These are phyloP conservation scores for Protophormia terraenovae DNA, from an alignment of 2,888 invertebrate species.

Conservation along the genomic window DNA sequence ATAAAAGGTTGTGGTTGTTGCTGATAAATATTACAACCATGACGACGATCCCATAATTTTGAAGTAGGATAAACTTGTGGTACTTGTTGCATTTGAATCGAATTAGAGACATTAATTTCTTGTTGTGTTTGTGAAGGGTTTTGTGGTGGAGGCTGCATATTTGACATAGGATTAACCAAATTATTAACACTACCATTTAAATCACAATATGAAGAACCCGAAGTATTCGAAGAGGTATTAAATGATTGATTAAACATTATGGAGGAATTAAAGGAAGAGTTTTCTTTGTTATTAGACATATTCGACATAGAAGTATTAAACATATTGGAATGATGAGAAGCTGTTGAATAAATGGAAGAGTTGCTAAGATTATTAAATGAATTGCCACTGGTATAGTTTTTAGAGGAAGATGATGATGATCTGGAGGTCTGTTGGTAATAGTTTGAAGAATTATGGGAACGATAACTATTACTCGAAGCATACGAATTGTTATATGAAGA, in stretches of 20 bases:
- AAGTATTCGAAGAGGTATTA: conserved; percentile 58
- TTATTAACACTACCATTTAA: conserved; percentile 57
- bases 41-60: conserved; percentile 78
- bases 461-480: conserved; percentile 34
- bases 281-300: conserved; percentile 76
- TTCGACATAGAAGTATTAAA: conserved; percentile 73
- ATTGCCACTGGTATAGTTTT: conserved; percentile 40
- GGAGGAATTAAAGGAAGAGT: conserved; percentile 75
- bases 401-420: conserved; percentile 53
- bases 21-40: conserved; percentile 69
- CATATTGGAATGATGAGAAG: conserved; percentile 70
- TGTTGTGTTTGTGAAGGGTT: conserved; percentile 50
- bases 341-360: conserved; percentile 72
- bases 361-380: conserved; percentile 66
- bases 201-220: conserved; percentile 54
- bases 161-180: conserved; percentile 30
- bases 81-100: conserved; percentile 50
- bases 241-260: conserved; percentile 67
- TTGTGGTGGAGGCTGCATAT: conserved; percentile 13
- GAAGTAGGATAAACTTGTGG: conserved; percentile 59
- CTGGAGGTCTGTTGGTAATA: conserved; percentile 42
- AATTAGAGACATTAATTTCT: conserved; percentile 53
- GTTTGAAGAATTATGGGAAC: conserved; percentile 38
- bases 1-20: conserved; percentile 65
- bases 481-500: conserved; percentile 50